phyloP scores from a whole-genome alignment of 2,797 vertebrate genomes.

The Menidia menidia region DNA sequence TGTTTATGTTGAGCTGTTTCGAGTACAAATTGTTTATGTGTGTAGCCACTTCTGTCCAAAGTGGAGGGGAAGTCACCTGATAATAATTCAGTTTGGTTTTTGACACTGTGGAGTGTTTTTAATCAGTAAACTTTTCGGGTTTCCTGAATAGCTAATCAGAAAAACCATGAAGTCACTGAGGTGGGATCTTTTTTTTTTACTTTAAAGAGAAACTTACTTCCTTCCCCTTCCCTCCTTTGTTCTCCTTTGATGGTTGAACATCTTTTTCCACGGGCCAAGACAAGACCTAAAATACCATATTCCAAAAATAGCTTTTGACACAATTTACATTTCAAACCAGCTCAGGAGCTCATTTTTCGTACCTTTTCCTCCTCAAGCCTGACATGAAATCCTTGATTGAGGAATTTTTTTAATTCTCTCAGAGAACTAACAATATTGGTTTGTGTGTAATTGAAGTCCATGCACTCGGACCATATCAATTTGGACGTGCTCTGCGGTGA shows the following conservation, averaged over 20 bases:
- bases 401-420: constrained; percentile 82
- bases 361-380: constrained; percentile 89
- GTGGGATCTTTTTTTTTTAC: neutral
- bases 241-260: constrained; percentile 16
- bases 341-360: neutral
- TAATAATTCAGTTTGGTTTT: too few species aligned
- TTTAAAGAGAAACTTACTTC: constrained; percentile 53
- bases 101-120: too few species aligned
- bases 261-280: constrained; percentile 79
- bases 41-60: too few species aligned
- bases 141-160: neutral
- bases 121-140: neutral
- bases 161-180: neutral
- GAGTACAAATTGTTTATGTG: too few species aligned
- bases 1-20: too few species aligned
- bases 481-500: constrained; percentile 74
- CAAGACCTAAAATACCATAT: constrained; percentile 73
- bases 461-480: constrained; percentile 78
- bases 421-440: constrained; percentile 75
- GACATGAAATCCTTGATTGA: constrained; percentile 79
- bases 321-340: neutral
- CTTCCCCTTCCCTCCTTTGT: constrained; percentile 48
- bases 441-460: constrained; percentile 76
- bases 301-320: neutral
- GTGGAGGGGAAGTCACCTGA: too few species aligned